Conservation (phyloP, 2,113 vertebrate species). For the Lathamus discolor region DNA sequence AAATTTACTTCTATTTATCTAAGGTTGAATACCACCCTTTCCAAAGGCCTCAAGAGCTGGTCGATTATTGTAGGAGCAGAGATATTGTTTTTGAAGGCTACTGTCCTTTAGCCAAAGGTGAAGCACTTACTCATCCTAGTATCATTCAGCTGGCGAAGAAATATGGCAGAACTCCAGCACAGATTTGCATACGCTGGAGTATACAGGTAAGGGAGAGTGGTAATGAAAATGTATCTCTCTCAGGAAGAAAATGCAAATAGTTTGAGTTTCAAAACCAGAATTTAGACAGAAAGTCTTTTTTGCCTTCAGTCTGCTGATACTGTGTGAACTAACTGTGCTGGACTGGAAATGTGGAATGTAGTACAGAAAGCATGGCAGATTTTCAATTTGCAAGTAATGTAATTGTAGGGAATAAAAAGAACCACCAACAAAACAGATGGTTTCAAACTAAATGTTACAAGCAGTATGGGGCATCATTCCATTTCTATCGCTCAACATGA, state of each 20-base stretch:
- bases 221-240: not conserved
- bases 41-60: slow-evolving; percentile 76
- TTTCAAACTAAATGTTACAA: not conserved
- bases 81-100: slow-evolving; percentile 79
- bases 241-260: not conserved
- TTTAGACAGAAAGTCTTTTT: not conserved
- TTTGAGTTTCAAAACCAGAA: not conserved
- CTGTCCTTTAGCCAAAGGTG: slow-evolving; percentile 79
- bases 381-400: not conserved
- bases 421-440: not conserved
- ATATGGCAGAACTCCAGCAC: slow-evolving; percentile 71
- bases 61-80: slow-evolving; percentile 74
- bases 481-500: not conserved
- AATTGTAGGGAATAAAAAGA: not conserved
- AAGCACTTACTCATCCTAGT: slow-evolving; percentile 68
- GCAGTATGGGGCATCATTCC: not conserved
- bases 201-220: slow-evolving; percentile 51
- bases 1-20: not conserved
- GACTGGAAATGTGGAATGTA: not conserved
- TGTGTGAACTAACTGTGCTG: not conserved
- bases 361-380: not conserved
- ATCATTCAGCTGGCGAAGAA: slow-evolving; percentile 75
- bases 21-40: slow-evolving; percentile 83
- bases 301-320: not conserved
- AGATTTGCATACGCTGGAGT: slow-evolving; percentile 81